phyloP scores from a whole-genome alignment of 1,140 invertebrate genomes.

The Galendromus occidentalis region DNA sequence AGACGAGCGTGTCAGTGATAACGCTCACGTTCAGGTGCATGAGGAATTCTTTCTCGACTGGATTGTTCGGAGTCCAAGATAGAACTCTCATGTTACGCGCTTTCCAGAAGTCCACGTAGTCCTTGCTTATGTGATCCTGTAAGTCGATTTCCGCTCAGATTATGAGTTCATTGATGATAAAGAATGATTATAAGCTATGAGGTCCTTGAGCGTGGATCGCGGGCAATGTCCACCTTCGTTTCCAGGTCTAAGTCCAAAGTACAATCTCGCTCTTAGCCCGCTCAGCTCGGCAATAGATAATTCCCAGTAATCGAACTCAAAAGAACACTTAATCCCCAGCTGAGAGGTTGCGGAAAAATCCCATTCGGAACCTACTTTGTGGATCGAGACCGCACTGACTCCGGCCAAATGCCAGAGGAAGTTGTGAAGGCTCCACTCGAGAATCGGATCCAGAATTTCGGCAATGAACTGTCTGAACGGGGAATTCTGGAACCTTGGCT shows the following conservation, averaged over 20 bases:
- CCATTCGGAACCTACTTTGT: constrained; percentile 38
- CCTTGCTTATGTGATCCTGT: constrained; percentile 3
- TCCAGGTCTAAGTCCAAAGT: no score
- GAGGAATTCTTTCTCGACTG: constrained; percentile 18
- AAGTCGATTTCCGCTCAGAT: background rate
- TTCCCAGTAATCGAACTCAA: no score
- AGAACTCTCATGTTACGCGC: constrained; percentile 14
- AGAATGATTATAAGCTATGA: no score
- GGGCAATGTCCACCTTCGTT: no score
- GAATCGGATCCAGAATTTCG: constrained; percentile 32
- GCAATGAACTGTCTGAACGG: constrained; percentile 30
- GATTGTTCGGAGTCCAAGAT: constrained; percentile 20
- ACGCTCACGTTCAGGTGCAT: constrained; percentile 15
- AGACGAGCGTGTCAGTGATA: constrained; percentile 19
- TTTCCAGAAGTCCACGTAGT: constrained; percentile 18
- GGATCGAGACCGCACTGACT: constrained; percentile 40
- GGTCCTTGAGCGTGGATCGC: no score
- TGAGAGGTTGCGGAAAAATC: background rate
- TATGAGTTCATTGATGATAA: no score
- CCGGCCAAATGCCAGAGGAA: constrained; percentile 36
- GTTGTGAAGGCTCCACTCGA: constrained; percentile 34
- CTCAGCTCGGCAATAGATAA: no score
- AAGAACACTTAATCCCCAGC: no score
- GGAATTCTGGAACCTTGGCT: constrained; percentile 24
- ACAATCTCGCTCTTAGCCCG: no score